Evolutionary conservation across 2,797 vertebrate species (phyloP).

Genomic region (Gymnodraco acuticeps): DNA sequence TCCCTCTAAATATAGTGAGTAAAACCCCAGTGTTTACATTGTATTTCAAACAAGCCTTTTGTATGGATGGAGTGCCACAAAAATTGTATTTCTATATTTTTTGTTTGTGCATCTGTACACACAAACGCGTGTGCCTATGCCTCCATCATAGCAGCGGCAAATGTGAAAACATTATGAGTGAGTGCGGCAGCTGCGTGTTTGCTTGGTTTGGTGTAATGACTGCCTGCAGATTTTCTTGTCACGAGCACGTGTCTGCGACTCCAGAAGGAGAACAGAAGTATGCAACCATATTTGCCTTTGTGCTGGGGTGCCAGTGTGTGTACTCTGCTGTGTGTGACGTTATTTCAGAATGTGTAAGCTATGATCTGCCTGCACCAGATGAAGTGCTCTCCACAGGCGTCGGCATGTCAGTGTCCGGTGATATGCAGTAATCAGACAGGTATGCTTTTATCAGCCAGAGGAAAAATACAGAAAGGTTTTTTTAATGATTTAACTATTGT

Average conservation of each 20-base stretch:
- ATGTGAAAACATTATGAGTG: slow-evolving; percentile 73
- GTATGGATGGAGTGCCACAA: slow-evolving; percentile 9
- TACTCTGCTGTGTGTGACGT: slow-evolving; percentile 83
- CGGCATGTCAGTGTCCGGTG: slow-evolving; percentile 60
- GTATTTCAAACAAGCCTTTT: slow-evolving; percentile 11
- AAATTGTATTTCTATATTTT: slow-evolving; percentile 36
- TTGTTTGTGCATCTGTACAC: slow-evolving; percentile 31
- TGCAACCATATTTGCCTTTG: slow-evolving; percentile 85
- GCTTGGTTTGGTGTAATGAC: slow-evolving; percentile 80
- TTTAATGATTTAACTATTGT: slow-evolving; percentile 57
- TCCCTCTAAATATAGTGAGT: slow-evolving; percentile 6
- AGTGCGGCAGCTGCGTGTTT: slow-evolving; percentile 75
- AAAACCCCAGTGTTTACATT: neutral
- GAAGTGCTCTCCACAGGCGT: slow-evolving; percentile 79
- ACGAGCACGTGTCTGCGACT: slow-evolving; percentile 66
- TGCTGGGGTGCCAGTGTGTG: slow-evolving; percentile 79
- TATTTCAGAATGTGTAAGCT: slow-evolving; percentile 85
- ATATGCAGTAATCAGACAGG: slow-evolving; percentile 56
- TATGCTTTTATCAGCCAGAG: slow-evolving; percentile 56
- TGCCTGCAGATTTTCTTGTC: slow-evolving; percentile 82
- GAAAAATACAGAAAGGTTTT: slow-evolving; percentile 51
- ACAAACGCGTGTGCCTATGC: slow-evolving; percentile 15
- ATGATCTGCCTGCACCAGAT: slow-evolving; percentile 83
- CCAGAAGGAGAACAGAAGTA: slow-evolving; percentile 64
- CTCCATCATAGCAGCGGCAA: slow-evolving; percentile 49